phyloP scores from a whole-genome alignment of 1,140 invertebrate species.

The Mesaphorura yosii region DNA sequence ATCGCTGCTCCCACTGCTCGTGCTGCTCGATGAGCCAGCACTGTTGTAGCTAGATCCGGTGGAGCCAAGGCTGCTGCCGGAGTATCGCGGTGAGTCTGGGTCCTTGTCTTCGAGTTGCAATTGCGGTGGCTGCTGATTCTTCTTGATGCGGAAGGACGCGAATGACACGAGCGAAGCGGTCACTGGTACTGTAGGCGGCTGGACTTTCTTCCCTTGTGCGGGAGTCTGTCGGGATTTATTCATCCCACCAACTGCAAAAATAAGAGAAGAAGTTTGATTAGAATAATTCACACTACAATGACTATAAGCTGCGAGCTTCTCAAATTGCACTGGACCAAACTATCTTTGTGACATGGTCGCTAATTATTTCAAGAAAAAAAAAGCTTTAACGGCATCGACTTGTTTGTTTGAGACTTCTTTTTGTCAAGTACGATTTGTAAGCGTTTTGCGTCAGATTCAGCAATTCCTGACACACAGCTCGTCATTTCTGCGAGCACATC shows the following conservation, averaged over 20 bases:
- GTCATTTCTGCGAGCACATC: no score
- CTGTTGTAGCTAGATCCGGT: slow-evolving; percentile 19
- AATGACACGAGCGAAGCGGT: slow-evolving; percentile 11
- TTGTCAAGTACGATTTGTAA: no score
- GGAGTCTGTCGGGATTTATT: slow-evolving; percentile 27
- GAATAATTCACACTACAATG: no score
- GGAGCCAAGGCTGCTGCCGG: slow-evolving; percentile 22
- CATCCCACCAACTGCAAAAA: slow-evolving; percentile 29
- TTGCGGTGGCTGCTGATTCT: neutral
- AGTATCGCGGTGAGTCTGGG: slow-evolving; percentile 16
- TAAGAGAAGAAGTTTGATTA: slow-evolving; percentile 6
- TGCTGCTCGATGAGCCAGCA: neutral
- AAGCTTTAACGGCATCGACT: no score
- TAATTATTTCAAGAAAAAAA: no score
- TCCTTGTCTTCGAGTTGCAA: no score
- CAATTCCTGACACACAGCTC: no score
- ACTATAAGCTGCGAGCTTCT: no score
- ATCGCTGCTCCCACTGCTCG: slow-evolving; percentile 15
- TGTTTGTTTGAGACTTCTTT: no score
- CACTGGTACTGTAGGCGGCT: slow-evolving; percentile 22
- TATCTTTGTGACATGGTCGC: no score
- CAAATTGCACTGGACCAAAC: no score
- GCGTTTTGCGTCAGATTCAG: no score
- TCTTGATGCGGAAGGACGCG: slow-evolving; percentile 25
- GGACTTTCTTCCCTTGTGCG: slow-evolving; percentile 19